These are phyloP conservation scores for Apteryx owenii DNA, from an alignment of 2,113 vertebrate genomes.

Conservation along the genomic window DNA sequence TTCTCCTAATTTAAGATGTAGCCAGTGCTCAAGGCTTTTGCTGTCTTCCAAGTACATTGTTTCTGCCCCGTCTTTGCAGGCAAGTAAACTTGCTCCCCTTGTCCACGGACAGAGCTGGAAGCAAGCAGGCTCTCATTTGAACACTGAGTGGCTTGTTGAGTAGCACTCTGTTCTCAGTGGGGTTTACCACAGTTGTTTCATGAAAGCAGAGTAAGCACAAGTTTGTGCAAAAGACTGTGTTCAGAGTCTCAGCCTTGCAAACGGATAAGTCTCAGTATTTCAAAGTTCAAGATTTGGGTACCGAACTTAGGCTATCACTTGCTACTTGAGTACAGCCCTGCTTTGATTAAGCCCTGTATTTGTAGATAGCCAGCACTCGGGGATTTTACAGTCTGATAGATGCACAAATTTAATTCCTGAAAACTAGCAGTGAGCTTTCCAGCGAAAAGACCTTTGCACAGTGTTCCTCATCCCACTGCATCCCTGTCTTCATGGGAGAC, in stretches of 20 bases:
- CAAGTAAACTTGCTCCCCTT: background rate
- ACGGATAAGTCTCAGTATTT: background rate
- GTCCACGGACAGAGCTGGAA: background rate
- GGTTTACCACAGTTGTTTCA: background rate
- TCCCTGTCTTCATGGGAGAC: background rate
- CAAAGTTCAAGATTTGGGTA: background rate
- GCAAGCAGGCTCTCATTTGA: background rate
- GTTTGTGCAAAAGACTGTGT: background rate
- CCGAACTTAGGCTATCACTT: background rate
- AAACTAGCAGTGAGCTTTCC: background rate
- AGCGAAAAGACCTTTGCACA: background rate
- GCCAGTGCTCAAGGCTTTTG: background rate
- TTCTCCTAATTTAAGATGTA: accelerated
- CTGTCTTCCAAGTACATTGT: background rate
- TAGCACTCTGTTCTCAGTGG: background rate
- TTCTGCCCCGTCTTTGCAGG: background rate
- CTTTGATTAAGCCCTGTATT: background rate
- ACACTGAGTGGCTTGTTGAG: background rate
- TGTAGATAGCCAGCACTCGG: background rate
- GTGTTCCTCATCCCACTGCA: background rate
- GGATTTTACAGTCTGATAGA: background rate
- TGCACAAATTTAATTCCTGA: background rate
- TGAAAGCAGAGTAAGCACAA: background rate
- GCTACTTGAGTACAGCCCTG: background rate
- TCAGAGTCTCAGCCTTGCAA: background rate